Base-by-base conservation (phyloP, 2,888 invertebrate genomes). In the Xestobium rufovillosum region DNA sequence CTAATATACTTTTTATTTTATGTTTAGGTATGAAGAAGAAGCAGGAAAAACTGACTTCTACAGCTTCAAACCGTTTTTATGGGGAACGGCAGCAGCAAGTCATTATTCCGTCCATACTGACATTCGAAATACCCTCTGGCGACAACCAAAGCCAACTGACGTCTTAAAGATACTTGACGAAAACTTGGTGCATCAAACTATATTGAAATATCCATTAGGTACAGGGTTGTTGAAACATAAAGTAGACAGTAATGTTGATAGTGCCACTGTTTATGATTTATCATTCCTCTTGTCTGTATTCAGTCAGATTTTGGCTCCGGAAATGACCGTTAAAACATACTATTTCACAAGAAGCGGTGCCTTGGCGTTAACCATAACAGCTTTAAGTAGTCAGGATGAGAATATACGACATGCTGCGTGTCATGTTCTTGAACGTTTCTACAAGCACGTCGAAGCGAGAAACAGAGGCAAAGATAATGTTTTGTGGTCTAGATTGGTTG, bases 271-370 rank as follows among this genome's bases (percentile, higher is more conserved):
- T 34, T 92, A 92, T 52, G 91, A 92, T 66, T 83, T 91, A 1
- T 71, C 80, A 14, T 92, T 90, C 59, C 67, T 89, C 47, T 69
- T 91, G 35, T 85, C 89, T 0, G 60, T 90, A 6, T 73, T 92
- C 58, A 76, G 77, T 43, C 77, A 80, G 54, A 64, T 88, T 28
- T 67, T 90, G 43, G 76, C 81, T 0, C 81, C 86, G 3, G 85
- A 85, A 46, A 78, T 81, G 26, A 72, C 77, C 32, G 77, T 87
- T 1, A 77, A 81, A 11, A 80, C 82, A 39, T 76, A 80, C 50
- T 75, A 76, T 61, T 73, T 88, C 43, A 70, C 79, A 11, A 72
- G 81, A 42, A 75, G 71, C 40, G 85, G 86, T 1, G 72, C 81
- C 27, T 67, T 91, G 34, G 77, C 83, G 2, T 60, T 88, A 14